These are phyloP conservation scores for Polyodon spathula DNA, from an alignment of 2,113 vertebrate genomes.

Conservation along the genomic window DNA sequence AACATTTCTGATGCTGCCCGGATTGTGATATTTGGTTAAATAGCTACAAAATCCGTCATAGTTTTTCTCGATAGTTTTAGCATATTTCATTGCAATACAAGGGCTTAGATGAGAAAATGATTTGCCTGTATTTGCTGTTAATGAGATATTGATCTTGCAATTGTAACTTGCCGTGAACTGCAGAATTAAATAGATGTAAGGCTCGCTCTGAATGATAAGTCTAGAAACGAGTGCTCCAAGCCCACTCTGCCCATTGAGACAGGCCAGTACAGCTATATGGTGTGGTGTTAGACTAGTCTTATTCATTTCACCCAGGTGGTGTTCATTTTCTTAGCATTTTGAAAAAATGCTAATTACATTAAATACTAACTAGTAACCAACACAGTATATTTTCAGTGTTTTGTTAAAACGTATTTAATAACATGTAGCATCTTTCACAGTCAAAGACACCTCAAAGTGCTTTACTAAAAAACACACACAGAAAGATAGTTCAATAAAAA, in stretches of 20 bases:
- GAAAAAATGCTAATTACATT: too few relatives aligned
- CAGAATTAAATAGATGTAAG: conserved; percentile 1
- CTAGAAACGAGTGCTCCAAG: neutral
- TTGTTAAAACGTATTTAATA: too few relatives aligned
- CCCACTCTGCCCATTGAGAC: too few relatives aligned
- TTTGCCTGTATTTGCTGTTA: conserved; percentile 8
- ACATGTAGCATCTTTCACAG: too few relatives aligned
- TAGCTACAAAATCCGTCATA: neutral
- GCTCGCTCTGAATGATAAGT: neutral
- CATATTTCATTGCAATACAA: neutral
- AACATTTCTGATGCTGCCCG: neutral
- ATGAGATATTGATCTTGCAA: conserved; percentile 14
- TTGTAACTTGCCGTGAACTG: conserved; percentile 9
- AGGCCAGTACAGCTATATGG: conserved; percentile 1
- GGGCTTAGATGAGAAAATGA: neutral
- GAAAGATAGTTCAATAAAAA: too few relatives aligned
- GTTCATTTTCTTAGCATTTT: too few relatives aligned
- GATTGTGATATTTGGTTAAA: conserved; percentile 5
- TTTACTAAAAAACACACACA: too few relatives aligned
- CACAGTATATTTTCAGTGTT: too few relatives aligned
- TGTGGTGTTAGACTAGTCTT: neutral
- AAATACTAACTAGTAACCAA: too few relatives aligned
- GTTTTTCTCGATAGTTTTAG: neutral
- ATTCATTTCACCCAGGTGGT: neutral
- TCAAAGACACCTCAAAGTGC: too few relatives aligned